Base-by-base conservation (phyloP, 64 coral and sea anemone genomes). In the Stichodactyla mertensii region DNA sequence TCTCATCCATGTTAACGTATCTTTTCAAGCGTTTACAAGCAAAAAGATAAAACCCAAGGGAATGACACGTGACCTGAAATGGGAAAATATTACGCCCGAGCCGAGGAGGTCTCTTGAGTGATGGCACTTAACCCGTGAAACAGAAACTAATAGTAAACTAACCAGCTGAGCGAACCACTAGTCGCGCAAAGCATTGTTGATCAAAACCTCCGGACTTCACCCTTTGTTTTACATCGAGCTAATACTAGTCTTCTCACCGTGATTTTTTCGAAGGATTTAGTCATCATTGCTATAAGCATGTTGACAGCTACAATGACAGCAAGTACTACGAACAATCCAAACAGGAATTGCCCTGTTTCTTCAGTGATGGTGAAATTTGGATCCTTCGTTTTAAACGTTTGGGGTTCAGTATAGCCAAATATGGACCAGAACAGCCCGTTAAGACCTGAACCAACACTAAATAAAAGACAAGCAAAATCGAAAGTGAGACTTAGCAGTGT, bases 221-320 rank as follows among this genome's bases (percentile, higher is more conserved):
- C 1, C 4, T 58, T 58, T 11, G 9, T 58, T 58, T 58, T 66
- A 20, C 19, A 66, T 55, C 9, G 7, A 67, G 51, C 14, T 22
- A 82, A 9, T 7, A 14, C 36, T 58, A 58, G 0, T 16, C 19
- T 52, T 54, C 92, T 86, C 28, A 93, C 92, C 92, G 84, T 84
- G 66, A 93, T 93, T 12, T 28, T 86, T 89, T 93, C 92, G 86
- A 89, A 93, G 0, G 92, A 93, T 56, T 84, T 86, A 22, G 92
- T 89, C 92, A 93, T 93, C 92, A 93, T 93, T 15, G 92, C 92
- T 67, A 93, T 93, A 60, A 93, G 70, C 92, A 93, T 93, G 18
- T 93, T 93, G 4, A 93, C 31, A 15, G 92, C 92, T 0, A 93
- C 88, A 13, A 93, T 82, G 7, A 89, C 92, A 26, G 88, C 87